Conservation (phyloP, 2,113 vertebrate species). For the Zingel zingel region DNA sequence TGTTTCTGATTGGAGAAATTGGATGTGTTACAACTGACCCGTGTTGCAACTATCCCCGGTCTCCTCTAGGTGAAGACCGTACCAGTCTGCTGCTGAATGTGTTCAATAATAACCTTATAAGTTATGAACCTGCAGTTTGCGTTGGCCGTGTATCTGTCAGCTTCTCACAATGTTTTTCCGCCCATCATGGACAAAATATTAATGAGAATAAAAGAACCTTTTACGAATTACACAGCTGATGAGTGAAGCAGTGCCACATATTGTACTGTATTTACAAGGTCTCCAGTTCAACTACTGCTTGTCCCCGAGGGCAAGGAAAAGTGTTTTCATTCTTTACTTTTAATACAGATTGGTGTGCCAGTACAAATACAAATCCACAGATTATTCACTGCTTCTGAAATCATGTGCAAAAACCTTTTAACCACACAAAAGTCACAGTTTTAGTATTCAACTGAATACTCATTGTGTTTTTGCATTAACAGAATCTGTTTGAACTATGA, state of each 20-base stretch:
- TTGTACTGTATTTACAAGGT: neutral
- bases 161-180: neutral
- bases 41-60: no score
- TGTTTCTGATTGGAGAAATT: no score
- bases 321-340: neutral
- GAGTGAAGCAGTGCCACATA: no score
- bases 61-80: no score
- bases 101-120: neutral
- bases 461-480: no score
- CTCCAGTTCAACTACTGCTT: neutral
- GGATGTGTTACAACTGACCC: no score
- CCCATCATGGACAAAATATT: neutral
- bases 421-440: no score
- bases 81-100: no score
- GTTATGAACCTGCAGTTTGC: neutral
- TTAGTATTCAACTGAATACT: no score
- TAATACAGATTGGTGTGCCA: neutral
- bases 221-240: neutral
- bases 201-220: neutral
- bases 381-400: neutral
- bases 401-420: slow-evolving; percentile 7
- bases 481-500: neutral
- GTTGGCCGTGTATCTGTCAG: neutral
- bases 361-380: neutral
- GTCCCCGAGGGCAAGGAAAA: neutral